phyloP scores from a whole-genome alignment of 2,113 vertebrate genomes.

The Otocyon megalotis region DNA sequence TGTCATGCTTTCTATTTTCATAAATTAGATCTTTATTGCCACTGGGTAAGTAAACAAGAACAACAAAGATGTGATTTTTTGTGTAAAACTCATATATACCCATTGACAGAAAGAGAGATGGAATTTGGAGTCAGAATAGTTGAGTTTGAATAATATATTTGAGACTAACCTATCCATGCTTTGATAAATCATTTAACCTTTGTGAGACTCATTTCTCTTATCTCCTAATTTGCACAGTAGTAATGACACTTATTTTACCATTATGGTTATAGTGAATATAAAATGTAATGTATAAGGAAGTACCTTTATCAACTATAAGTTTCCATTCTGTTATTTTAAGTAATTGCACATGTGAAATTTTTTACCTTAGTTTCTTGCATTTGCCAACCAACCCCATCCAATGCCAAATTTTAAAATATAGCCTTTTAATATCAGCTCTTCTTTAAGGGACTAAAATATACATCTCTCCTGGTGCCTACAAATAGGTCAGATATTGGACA shows the following conservation, averaged over 20 bases:
- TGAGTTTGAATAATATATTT: slow-evolving; percentile 26
- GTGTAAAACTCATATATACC: background rate
- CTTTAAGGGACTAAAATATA: slow-evolving; percentile 61
- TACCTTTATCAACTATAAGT: background rate
- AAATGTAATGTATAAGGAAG: slow-evolving; percentile 12
- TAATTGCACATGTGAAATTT: background rate
- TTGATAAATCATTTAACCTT: background rate
- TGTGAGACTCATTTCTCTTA: background rate
- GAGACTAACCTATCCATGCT: background rate
- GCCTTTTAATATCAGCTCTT: slow-evolving; percentile 40
- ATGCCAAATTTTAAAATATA: slow-evolving; percentile 28
- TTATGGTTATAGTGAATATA: background rate
- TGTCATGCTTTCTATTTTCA: background rate
- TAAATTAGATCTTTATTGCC: background rate
- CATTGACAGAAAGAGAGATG: background rate
- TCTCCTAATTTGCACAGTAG: background rate
- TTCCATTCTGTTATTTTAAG: background rate
- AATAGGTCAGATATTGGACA: slow-evolving; percentile 51
- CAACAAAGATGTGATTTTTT: background rate
- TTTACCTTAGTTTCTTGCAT: background rate
- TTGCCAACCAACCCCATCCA: background rate
- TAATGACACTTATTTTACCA: background rate
- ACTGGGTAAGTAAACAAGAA: background rate
- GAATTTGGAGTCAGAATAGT: background rate
- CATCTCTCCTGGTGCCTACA: background rate